Base-by-base conservation (phyloP, 2,113 vertebrate species). In the Morone saxatilis region DNA sequence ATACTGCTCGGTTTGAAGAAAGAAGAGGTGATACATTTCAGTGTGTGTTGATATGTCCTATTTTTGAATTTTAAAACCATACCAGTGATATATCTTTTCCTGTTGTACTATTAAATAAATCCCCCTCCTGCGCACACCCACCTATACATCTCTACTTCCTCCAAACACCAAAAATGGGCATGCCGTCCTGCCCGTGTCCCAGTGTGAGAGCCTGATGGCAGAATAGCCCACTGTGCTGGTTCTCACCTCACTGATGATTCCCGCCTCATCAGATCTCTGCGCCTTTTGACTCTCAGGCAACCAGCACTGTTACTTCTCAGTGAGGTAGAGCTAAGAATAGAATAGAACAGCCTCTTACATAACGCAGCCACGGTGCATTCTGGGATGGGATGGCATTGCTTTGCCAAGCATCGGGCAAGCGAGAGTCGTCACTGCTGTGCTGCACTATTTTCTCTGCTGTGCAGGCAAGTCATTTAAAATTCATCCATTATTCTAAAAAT, bases 301-400 rank as follows among this genome's bases (percentile, higher is more conserved):
- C 77, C 87, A 38, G 83, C 78, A 3, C 90, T 73, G 89, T 83
- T 88, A 86, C 92, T 89, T 92, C 94, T 93, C 92, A 92, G 85
- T 40, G 84, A 94, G 93, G 92, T 93, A 79, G 87, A 66, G 87
- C 95, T 96, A 95, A 95, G 92, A 95, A 95, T 95, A 96, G 94
- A 88, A 71, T 17, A 87, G 93, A 93, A 93, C 94, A 91, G 92
- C 91, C 91, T 91, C 93, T 96, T 96, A 93, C 94, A 94, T 96
- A 96, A 96, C 79, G 59, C 84, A 25, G 78, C 78, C 90, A 50
- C 78, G 20, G 81, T 91, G 93, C 93, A 94, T 94, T 93, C 89
- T 95, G 94, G 93, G 91, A 92, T 61, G 83, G 88, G 89, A 84
- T 89, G 89, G 88, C 84, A 79, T 48, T 65, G 82, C 88, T 75